phyloP scores from a whole-genome alignment of 2,888 invertebrate species.

The Caenorhabditis zanzibari region DNA sequence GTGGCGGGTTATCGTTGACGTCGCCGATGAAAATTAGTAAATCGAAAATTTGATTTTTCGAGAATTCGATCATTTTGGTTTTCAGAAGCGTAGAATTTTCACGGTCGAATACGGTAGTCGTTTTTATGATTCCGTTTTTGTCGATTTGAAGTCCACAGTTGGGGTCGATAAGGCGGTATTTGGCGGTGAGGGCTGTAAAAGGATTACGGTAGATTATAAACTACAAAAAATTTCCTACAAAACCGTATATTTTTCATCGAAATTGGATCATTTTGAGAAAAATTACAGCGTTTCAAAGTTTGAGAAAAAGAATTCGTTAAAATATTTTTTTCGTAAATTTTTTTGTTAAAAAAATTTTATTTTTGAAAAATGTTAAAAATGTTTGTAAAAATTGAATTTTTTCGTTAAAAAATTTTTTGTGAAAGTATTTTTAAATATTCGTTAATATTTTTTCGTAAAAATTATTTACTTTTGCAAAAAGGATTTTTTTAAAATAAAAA shows the following conservation, averaged over 20 bases:
- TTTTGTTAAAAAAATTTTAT: too few relatives aligned
- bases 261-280: conserved; percentile 6
- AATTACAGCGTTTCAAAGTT: neutral
- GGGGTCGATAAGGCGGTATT: conserved; percentile 58
- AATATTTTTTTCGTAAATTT: too few relatives aligned
- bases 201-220: too few relatives aligned
- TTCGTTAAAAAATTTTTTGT: too few relatives aligned
- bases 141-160: conserved; percentile 57
- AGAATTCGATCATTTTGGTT: conserved; percentile 62
- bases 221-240: too few relatives aligned
- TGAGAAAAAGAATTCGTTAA: neutral
- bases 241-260: too few relatives aligned
- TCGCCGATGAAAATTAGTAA: conserved; percentile 51
- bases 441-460: too few relatives aligned
- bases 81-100: conserved; percentile 35
- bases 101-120: conserved; percentile 40
- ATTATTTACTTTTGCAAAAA: too few relatives aligned
- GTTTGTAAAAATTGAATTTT: too few relatives aligned
- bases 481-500: too few relatives aligned
- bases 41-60: conserved; percentile 47
- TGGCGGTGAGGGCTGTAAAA: conserved; percentile 43
- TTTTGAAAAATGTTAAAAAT: too few relatives aligned
- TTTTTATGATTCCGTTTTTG: conserved; percentile 42
- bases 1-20: conserved; percentile 56
- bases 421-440: too few relatives aligned